Evolutionary conservation across 2,113 vertebrate species (phyloP).

Genomic region (Engraulis encrasicolus): DNA sequence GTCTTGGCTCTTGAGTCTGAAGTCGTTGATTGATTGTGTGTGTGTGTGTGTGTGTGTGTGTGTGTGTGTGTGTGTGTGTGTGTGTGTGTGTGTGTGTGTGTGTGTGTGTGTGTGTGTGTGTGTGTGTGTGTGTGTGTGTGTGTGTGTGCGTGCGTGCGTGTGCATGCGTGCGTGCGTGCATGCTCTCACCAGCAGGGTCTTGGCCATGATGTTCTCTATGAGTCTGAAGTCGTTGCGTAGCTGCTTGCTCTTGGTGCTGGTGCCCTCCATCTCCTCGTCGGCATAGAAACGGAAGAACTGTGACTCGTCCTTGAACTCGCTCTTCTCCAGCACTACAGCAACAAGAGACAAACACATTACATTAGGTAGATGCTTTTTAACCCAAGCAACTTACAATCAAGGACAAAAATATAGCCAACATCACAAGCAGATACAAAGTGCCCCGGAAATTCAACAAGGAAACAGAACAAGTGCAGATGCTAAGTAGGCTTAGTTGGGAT

Average conservation of each 20-base stretch:
- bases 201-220: constrained; percentile 93
- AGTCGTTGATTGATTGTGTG: neutral
- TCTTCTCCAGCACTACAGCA: constrained; percentile 94
- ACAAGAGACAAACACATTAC: too few species aligned
- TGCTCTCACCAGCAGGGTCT: constrained; percentile 88
- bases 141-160: constrained; percentile 13
- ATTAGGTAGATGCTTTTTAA: too few species aligned
- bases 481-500: too few species aligned
- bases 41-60: neutral
- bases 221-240: constrained; percentile 94
- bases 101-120: neutral
- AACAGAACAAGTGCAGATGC: too few species aligned
- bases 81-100: too few species aligned
- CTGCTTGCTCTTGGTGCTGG: constrained; percentile 89
- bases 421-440: too few species aligned
- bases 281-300: constrained; percentile 97
- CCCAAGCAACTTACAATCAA: too few species aligned
- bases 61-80: neutral
- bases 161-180: neutral
- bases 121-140: neutral
- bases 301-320: constrained; percentile 97
- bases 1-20: too few species aligned
- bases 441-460: too few species aligned
- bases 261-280: constrained; percentile 96
- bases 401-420: too few species aligned